Conservation (phyloP, 2,113 vertebrate genomes). For the Sus scrofa region T2T-Sscrofa CM000819.6:13846501-13847000, state of each 20-base stretch:
- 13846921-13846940: neutral
- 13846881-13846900: neutral
- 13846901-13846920: neutral
- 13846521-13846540: conserved; percentile 46
- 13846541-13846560: neutral
- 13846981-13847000: neutral
- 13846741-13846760: neutral
- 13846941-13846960: neutral
- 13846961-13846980: neutral
- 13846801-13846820: neutral
- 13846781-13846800: neutral
- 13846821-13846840: neutral
- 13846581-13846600: neutral
- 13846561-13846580: neutral
- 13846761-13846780: neutral
- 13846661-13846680: neutral
- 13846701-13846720: neutral
- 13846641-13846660: neutral
- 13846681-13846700: neutral
- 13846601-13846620: neutral
- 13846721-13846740: neutral
- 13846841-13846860: neutral
- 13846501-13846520: neutral
- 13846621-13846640: neutral
- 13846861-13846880: neutral